Conservation (phyloP, 2,113 vertebrate species). For the Daboia siamensis region DNA sequence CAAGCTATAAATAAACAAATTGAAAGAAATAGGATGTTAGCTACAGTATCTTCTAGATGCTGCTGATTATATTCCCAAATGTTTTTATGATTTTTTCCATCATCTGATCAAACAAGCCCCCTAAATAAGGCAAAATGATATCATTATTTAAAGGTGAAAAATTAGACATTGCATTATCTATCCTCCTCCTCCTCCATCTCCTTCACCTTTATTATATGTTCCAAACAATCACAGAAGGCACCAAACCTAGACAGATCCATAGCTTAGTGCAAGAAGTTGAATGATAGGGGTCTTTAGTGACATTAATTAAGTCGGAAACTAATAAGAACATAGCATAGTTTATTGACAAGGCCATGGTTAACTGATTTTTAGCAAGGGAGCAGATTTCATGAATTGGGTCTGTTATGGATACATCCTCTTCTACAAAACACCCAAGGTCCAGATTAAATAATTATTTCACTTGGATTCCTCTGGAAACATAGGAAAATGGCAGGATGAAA, state of each 20-base stretch:
- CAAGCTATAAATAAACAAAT: not conserved
- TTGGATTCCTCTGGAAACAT: no score
- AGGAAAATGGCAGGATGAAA: not conserved
- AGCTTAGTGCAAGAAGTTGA: not conserved
- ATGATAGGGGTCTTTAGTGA: not conserved
- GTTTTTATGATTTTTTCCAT: not conserved
- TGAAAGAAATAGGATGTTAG: not conserved
- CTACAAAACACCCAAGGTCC: not conserved
- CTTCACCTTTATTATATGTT: no score
- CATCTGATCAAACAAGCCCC: not conserved
- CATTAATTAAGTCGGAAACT: not conserved
- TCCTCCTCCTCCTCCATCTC: not conserved
- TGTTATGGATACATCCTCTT: not conserved
- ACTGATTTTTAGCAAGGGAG: not conserved
- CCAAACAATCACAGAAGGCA: not conserved
- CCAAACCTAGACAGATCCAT: not conserved
- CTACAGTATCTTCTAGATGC: not conserved
- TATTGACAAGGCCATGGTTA: not conserved
- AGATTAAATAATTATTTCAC: not conserved
- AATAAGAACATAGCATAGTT: not conserved
- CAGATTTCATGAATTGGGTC: not conserved
- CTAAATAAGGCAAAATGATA: not conserved
- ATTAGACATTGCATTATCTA: not conserved
- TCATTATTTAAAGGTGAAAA: not conserved
- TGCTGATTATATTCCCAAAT: not conserved